Evolutionary conservation across 2,797 vertebrate genomes (phyloP), one percentile per base, ranked within the genome.

Genomic region (Myiotriccus ornatus): DNA sequence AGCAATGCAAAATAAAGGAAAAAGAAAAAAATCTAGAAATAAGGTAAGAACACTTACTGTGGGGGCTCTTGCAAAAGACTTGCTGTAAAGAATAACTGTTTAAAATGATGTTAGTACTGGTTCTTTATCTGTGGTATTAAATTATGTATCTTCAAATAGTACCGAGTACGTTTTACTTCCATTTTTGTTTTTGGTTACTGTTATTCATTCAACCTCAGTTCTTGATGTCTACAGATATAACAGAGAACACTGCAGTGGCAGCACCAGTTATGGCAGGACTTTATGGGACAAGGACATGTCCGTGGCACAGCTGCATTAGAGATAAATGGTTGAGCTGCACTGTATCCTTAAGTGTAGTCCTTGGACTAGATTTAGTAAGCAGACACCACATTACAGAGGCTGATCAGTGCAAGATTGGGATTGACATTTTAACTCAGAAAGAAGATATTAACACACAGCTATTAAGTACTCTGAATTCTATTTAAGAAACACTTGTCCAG

Each of bases 31-130:
- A 77, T 83, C 96, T 62, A 98, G 98, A 97, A 91, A 78, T 84
- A 99, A 99, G 98, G 99, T 99, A 96, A 97, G 97, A 77, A 79
- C 44, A 92, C 25, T 94, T 65, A 65, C 5, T 76, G 35, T 27
- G 35, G 30, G 47, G 24, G 21, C 49, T 81, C 78, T 65, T 70
- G 28, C 27, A 83, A 41, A 77, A 84, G 59, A 60, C 25, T 56
- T 82, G 52, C 50, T 79, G 27, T 78, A 85, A 93, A 84, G 30
- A 75, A 47, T 4, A 84, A 41, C 20, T 14, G 5, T 52, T 90
- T 67, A 56, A 71, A 87, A 10, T 1, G 0, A 53, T 4, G 27
- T 64, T 60, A 70, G 25, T n/a, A 23, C 75, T 78, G 62, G 24
- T 4, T 73, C 19, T 63, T 82, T 47, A 24, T 57, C 44, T 0